These are phyloP conservation scores for Drosophila pseudotakahashii DNA, from an alignment of 2,888 invertebrate genomes.

Conservation along the genomic window DNA sequence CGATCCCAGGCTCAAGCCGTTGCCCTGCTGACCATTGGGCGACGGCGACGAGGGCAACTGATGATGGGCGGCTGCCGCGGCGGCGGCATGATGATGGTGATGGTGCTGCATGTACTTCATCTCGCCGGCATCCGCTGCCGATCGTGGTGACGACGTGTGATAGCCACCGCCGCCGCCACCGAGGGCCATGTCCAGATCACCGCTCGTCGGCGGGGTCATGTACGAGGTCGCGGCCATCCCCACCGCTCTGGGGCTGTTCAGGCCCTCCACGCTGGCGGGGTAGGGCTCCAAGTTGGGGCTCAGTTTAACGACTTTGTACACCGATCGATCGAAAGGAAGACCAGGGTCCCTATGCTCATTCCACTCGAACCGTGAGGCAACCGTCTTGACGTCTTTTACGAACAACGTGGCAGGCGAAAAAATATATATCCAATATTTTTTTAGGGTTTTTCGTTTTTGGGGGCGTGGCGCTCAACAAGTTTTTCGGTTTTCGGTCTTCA, in stretches of 20 bases:
- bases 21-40: slow-evolving; percentile 85
- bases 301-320: slow-evolving; percentile 85
- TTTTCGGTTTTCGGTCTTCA: background rate
- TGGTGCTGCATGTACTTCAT: slow-evolving; percentile 97
- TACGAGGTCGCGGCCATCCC: slow-evolving; percentile 98
- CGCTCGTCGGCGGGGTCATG: slow-evolving; percentile 91
- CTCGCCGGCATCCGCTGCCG: slow-evolving; percentile 94
- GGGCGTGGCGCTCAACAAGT: slow-evolving; percentile 38
- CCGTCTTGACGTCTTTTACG: slow-evolving; percentile 84
- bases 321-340: slow-evolving; percentile 84
- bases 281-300: slow-evolving; percentile 85
- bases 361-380: slow-evolving; percentile 85
- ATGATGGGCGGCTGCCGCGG: slow-evolving; percentile 89
- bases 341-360: slow-evolving; percentile 85
- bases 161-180: slow-evolving; percentile 91
- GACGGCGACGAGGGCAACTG: slow-evolving; percentile 89
- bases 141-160: slow-evolving; percentile 91
- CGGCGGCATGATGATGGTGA: slow-evolving; percentile 91
- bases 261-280: slow-evolving; percentile 86
- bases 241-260: slow-evolving; percentile 88
- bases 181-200: slow-evolving; percentile 90
- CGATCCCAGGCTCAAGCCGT: slow-evolving; percentile 82
- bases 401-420: slow-evolving; percentile 74
- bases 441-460: too few species aligned
- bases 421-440: slow-evolving; percentile 15